Evolutionary conservation across 2,888 invertebrate species (phyloP).

Genomic region (Pachycephus smyrnensis): DNA sequence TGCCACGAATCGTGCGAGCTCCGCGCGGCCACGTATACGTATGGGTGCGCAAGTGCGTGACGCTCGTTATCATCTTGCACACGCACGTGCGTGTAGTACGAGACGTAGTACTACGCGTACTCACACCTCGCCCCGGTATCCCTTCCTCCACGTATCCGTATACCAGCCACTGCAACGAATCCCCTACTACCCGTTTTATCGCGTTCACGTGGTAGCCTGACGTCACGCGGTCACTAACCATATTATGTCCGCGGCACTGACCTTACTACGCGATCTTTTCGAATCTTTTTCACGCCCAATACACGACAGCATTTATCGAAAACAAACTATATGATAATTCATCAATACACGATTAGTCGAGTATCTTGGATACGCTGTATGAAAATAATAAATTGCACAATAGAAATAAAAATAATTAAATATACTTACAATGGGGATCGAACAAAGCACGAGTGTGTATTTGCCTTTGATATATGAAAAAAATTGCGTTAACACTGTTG

Average conservation of each 20-base stretch:
- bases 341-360: too few relatives aligned
- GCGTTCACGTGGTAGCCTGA: conserved; percentile 54
- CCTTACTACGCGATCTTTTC: conserved; percentile 50
- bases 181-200: conserved; percentile 41
- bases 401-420: too few relatives aligned
- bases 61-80: conserved; percentile 53
- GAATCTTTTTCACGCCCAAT: background rate
- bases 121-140: conserved; percentile 17
- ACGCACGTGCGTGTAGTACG: conserved; percentile 64
- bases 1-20: conserved; percentile 3
- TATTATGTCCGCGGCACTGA: conserved; percentile 63
- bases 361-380: background rate
- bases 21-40: background rate
- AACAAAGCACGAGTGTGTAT: too few relatives aligned
- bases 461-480: too few relatives aligned
- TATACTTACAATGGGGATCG: too few relatives aligned
- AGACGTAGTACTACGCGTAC: conserved; percentile 60
- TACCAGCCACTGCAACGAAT: conserved; percentile 20
- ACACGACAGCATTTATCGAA: background rate
- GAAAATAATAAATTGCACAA: too few relatives aligned
- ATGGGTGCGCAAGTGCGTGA: conserved; percentile 23
- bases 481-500: too few relatives aligned
- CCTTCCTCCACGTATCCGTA: conserved; percentile 4
- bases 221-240: conserved; percentile 63
- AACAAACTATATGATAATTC: background rate